These are phyloP conservation scores for Drosophila suzukii DNA, from an alignment of 1,140 invertebrate species.

Conservation along the genomic window DNA sequence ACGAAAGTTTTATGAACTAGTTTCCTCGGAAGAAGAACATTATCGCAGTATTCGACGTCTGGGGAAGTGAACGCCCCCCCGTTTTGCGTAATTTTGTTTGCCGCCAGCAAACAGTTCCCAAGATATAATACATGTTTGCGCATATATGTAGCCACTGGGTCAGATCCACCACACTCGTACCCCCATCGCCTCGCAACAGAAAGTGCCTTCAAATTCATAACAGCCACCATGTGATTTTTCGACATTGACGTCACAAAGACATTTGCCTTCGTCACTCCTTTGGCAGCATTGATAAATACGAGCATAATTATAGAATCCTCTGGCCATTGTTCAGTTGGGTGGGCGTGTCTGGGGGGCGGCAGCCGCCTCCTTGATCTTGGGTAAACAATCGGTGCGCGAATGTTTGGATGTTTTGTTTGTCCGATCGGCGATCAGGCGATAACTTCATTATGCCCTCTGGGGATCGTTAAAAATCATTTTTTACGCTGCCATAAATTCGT, in stretches of 20 bases:
- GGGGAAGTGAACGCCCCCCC: not conserved
- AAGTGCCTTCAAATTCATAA: slow-evolving; percentile 5
- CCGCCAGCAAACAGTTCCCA: not conserved
- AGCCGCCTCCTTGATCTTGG: slow-evolving; percentile 17
- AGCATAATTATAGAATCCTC: slow-evolving; percentile 29
- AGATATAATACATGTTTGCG: not conserved
- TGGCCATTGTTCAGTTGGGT: slow-evolving; percentile 3
- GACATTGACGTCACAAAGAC: slow-evolving; percentile 48
- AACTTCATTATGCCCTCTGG: slow-evolving; percentile 32
- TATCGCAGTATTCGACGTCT: not conserved
- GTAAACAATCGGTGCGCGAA: not conserved
- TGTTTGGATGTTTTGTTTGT: slow-evolving; percentile 46
- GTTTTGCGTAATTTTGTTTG: slow-evolving; percentile 2
- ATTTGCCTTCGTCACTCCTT: slow-evolving; percentile 34
- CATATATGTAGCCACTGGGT: slow-evolving; percentile 12
- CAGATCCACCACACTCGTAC: not conserved
- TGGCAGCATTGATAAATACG: slow-evolving; percentile 1
- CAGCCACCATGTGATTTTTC: slow-evolving; percentile 31
- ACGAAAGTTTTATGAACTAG: not conserved
- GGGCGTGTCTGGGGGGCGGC: slow-evolving; percentile 19
- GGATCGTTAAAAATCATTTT: slow-evolving; percentile 46
- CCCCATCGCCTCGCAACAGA: slow-evolving; percentile 4
- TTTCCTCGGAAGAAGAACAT: not conserved
- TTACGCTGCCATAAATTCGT: slow-evolving; percentile 43
- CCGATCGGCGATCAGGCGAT: slow-evolving; percentile 29